These are phyloP conservation scores for Eudasyphora cyanicolor DNA, from an alignment of 2,888 invertebrate genomes.

Conservation along the genomic window DNA sequence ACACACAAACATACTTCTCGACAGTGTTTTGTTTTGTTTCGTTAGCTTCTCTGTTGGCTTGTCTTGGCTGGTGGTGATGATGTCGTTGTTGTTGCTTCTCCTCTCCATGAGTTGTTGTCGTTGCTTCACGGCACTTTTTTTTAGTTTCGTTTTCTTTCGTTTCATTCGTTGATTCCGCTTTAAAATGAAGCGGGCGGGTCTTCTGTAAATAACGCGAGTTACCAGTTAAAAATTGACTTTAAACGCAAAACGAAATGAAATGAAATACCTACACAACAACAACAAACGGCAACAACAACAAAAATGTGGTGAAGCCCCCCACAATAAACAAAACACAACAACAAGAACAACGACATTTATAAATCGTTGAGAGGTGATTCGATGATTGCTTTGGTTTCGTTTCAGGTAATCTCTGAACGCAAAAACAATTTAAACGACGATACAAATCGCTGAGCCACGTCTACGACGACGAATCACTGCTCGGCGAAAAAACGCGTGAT, in stretches of 20 bases:
- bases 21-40: no score
- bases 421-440: conserved; percentile 19
- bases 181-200: conserved; percentile 68
- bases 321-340: conserved; percentile 35
- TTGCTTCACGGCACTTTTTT: conserved; percentile 29
- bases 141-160: conserved; percentile 65
- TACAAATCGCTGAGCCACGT: background rate
- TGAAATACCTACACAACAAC: conserved; percentile 18
- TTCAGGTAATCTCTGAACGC: no score
- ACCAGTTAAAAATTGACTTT: conserved; percentile 62
- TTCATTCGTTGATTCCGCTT: conserved; percentile 69
- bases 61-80: conserved; percentile 51
- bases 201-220: conserved; percentile 65
- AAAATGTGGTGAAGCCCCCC: conserved; percentile 48
- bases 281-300: conserved; percentile 29
- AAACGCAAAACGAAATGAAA: conserved; percentile 44
- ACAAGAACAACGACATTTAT: conserved; percentile 33
- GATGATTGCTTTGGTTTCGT: background rate
- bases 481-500: conserved; percentile 8
- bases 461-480: conserved; percentile 1
- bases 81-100: conserved; percentile 62
- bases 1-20: conserved; percentile 26
- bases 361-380: background rate
- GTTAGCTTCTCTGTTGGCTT: conserved; percentile 28
- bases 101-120: conserved; percentile 48